Base-by-base conservation (phyloP, 2,113 vertebrate species). In the Noctilio leporinus region DNA sequence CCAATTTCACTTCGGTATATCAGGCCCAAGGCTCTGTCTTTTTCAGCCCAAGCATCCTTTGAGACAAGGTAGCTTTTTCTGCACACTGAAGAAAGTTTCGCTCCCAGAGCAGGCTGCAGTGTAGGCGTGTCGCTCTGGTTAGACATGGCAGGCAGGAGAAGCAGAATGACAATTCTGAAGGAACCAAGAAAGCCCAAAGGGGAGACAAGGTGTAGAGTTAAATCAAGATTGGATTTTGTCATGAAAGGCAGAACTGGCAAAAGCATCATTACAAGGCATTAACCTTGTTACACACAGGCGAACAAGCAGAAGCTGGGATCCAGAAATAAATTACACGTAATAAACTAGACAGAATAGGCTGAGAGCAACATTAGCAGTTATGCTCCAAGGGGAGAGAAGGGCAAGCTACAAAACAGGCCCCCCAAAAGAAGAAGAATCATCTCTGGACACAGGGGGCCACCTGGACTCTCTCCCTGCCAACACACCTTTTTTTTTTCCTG, bases 261-360 rank as follows among this genome's bases (percentile, higher is more conserved):
- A 97, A 92, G 95, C 96, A 85, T 98, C 97, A 97, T 97, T 97
- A 89, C 72, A 96, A 96, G 98, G 96, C 97, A 98, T 92, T 98
- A 98, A 97, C 97, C 96, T 97, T 94, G 94, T 98, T 98, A 98
- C 96, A 98, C 95, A 96, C 92, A 97, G 97, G 94, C 51, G 96
- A 97, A 96, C 96, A 98, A 97, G 98, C 97, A 97, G 97, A 97
- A 82, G 90, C 92, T 96, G 95, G 96, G 96, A 98, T 97, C 97
- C 97, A 97, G 97, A 97, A 97, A 97, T 97, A 97, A 98, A 97
- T 95, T 97, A 92, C 93, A 95, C 86, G n/a, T 98, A 96, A 96
- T 97, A 97, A 97, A 97, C 89, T 97, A 97, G 97, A 91, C 93
- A 95, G 95, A 97, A 94, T 95, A 93, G 96, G 94, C 95, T 95